Percentiles rank a stretch among this genome's conserved stretches.
Conservation (phyloP, 2,797 vertebrate genomes). For the Tokudaia tokunoshimensis region DNA sequence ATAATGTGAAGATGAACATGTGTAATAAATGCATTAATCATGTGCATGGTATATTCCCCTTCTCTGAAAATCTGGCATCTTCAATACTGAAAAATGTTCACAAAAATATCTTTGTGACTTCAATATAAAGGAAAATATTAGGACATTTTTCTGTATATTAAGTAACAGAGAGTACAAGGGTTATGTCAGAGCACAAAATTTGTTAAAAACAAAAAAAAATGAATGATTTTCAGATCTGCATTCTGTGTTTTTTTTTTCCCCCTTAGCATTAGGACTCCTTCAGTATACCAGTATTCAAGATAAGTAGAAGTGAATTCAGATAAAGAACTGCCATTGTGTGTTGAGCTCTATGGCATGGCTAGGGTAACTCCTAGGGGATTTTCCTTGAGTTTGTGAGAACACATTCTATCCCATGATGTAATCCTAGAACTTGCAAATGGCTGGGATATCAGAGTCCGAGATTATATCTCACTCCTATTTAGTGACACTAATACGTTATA, state of each 20-base stretch:
- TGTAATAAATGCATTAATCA: not conserved
- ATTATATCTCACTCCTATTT: constrained; percentile 62
- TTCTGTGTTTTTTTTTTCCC: not conserved
- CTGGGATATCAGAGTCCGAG: constrained; percentile 48
- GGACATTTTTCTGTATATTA: constrained; percentile 41
- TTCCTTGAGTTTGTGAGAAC: constrained; percentile 64
- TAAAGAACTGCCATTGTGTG: constrained; percentile 71
- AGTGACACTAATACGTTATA: constrained; percentile 36
- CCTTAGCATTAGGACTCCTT: constrained; percentile 7
- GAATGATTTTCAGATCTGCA: constrained; percentile 53
- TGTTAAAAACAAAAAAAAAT: constrained; percentile 51
- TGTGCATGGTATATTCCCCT: not conserved
- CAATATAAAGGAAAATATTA: constrained; percentile 13
- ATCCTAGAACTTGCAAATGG: constrained; percentile 73
- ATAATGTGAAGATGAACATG: not conserved
- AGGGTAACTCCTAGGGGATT: constrained; percentile 68
- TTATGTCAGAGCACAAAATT: not conserved
- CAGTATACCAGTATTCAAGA: not conserved
- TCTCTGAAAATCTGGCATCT: not conserved
- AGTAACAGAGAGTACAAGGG: not conserved
- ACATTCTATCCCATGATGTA: constrained; percentile 66
- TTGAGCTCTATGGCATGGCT: constrained; percentile 3
- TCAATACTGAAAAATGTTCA: not conserved
- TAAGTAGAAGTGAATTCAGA: constrained; percentile 42
- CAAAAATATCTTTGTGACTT: constrained; percentile 35